Evolutionary conservation across 2,797 vertebrate genomes (phyloP).

Genomic region (Paguma larvata): DNA sequence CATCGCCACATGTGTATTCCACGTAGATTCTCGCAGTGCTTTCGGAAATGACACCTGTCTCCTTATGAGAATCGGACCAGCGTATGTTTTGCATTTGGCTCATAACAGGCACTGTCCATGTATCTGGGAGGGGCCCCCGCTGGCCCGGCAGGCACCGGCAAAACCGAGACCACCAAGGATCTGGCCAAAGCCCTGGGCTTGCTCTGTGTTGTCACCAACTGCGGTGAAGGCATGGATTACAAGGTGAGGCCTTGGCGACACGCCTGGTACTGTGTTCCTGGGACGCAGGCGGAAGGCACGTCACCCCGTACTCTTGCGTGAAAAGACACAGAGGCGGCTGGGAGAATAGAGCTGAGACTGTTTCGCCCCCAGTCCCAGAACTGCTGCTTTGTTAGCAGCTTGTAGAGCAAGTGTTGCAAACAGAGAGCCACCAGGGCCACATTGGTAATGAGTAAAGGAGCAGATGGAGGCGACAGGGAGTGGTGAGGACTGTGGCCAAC

Average conservation of each 20-base stretch:
- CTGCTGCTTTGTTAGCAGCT: not conserved
- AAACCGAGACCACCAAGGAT: conserved; percentile 99
- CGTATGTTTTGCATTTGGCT: conserved; percentile 28
- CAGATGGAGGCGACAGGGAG: not conserved
- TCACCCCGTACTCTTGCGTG: rapidly evolving
- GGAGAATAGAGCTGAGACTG: rapidly evolving
- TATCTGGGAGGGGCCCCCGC: conserved; percentile 97
- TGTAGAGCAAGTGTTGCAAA: not conserved
- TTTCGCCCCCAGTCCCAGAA: rapidly evolving
- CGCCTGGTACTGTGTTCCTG: rapidly evolving
- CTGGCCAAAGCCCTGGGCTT: conserved; percentile 97
- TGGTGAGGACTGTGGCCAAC: not conserved
- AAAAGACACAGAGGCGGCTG: not conserved
- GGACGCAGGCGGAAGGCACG: rapidly evolving
- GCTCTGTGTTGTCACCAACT: conserved; percentile 98
- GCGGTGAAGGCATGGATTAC: conserved; percentile 99
- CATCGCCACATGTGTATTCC: rapidly evolving
- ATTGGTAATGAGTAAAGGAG: rapidly evolving
- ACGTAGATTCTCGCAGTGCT: not conserved
- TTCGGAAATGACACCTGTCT: not conserved
- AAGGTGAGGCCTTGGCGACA: conserved; percentile 89
- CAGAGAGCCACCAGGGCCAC: rapidly evolving
- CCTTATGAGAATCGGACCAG: not conserved
- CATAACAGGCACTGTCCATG: conserved; percentile 97
- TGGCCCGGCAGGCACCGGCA: conserved; percentile 98